Percentiles rank a stretch among this genome's conserved stretches.
Evolutionary conservation across 2,888 invertebrate species (phyloP).

Genomic region (Caenorhabditis sp.): DNA sequence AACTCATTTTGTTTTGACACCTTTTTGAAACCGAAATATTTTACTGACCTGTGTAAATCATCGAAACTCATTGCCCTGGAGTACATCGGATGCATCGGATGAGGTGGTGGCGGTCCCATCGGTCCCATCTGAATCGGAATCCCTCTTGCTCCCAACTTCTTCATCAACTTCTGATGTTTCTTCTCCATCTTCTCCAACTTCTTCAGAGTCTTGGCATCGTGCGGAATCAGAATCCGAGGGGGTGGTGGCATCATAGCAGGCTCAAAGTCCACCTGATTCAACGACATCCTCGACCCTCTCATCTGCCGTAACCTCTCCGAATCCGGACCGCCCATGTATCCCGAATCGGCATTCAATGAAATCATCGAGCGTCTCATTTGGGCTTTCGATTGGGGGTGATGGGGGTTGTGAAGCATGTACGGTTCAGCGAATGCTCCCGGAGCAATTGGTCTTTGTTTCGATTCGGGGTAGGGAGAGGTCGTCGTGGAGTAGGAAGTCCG

Average conservation of each 20-base stretch:
- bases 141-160: conserved; percentile 62
- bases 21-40: too few relatives aligned
- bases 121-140: conserved; percentile 42
- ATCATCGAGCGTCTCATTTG: conserved; percentile 65
- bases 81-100: conserved; percentile 62
- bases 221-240: conserved; percentile 50
- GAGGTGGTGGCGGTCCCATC: conserved; percentile 42
- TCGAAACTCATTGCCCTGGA: conserved; percentile 68
- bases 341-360: conserved; percentile 62
- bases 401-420: conserved; percentile 51
- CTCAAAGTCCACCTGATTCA: conserved; percentile 70
- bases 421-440: conserved; percentile 68
- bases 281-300: conserved; percentile 64
- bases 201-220: conserved; percentile 72
- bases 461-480: conserved; percentile 63
- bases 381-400: conserved; percentile 41
- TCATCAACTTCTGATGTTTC: conserved; percentile 72
- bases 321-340: conserved; percentile 54
- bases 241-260: conserved; percentile 60
- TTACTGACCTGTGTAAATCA: conserved; percentile 67
- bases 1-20: too few relatives aligned
- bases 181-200: conserved; percentile 74
- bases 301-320: conserved; percentile 48
- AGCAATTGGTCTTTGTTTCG: conserved; percentile 58
- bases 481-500: conserved; percentile 58